These are phyloP conservation scores for Theodoxus fluviatilis DNA, from an alignment of 2,888 invertebrate species.

Conservation along the genomic window DNA sequence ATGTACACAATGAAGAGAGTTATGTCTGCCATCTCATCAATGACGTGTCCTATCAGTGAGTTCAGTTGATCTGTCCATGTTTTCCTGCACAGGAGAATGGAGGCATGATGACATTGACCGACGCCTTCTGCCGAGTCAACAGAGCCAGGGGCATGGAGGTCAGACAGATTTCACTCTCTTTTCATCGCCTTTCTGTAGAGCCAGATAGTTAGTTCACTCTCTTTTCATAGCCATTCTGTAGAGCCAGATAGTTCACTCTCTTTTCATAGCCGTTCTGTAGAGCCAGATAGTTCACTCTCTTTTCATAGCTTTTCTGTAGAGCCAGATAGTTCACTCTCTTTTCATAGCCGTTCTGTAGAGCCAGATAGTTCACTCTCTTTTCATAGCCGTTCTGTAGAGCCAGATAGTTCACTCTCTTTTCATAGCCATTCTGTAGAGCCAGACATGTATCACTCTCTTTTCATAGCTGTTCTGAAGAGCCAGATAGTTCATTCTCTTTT, in stretches of 20 bases:
- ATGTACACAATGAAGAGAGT: too few relatives aligned
- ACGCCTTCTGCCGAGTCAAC: slow-evolving; percentile 96
- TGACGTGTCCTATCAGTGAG: too few relatives aligned
- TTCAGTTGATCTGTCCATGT: too few relatives aligned
- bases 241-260: background rate
- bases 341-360: too few relatives aligned
- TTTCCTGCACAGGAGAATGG: slow-evolving; percentile 70
- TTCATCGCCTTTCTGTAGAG: background rate
- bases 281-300: background rate
- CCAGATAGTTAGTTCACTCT: background rate
- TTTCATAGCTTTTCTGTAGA: background rate
- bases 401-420: too few relatives aligned
- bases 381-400: too few relatives aligned
- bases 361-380: too few relatives aligned
- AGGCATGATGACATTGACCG: slow-evolving; percentile 95
- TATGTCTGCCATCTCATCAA: too few relatives aligned
- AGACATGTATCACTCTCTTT: too few relatives aligned
- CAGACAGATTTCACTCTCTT: slow-evolving; percentile 20
- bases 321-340: background rate
- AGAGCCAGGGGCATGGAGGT: slow-evolving; percentile 91
- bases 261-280: background rate
- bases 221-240: background rate
- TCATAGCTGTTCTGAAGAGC: too few relatives aligned
- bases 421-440: too few relatives aligned
- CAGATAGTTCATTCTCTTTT: too few relatives aligned